These are phyloP conservation scores for Chloroclysta siterata DNA, from an alignment of 2,888 invertebrate genomes.

Conservation along the genomic window DNA sequence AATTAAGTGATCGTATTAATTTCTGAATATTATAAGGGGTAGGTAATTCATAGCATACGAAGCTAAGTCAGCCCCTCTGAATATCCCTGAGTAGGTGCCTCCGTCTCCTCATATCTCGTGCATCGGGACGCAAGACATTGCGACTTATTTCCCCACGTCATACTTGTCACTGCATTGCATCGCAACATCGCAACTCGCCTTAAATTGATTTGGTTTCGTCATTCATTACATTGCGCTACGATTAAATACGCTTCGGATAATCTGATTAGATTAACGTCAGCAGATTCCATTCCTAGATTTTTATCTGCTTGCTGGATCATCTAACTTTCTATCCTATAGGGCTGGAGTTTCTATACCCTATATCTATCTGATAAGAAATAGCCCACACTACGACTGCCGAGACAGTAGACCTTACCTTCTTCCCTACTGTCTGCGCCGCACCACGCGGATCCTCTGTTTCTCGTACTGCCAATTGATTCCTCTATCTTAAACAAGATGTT, in stretches of 20 bases:
- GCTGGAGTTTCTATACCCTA: neutral
- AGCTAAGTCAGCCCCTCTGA: conserved; percentile 3
- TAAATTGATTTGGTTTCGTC: conserved; percentile 50
- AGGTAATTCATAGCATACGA: too few relatives aligned
- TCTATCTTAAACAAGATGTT: too few relatives aligned
- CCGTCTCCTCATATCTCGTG: conserved; percentile 38
- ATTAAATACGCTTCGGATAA: conserved; percentile 50
- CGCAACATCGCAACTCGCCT: conserved; percentile 44
- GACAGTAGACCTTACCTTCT: too few relatives aligned
- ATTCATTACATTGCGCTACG: conserved; percentile 56
- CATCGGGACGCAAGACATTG: conserved; percentile 46
- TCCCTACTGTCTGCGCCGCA: too few relatives aligned
- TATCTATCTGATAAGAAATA: too few relatives aligned
- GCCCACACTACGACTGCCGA: too few relatives aligned
- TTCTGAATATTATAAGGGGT: too few relatives aligned
- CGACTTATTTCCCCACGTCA: conserved; percentile 63
- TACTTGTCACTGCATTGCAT: conserved; percentile 64
- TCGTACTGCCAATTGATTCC: too few relatives aligned
- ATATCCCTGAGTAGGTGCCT: conserved; percentile 23
- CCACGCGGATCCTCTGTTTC: too few relatives aligned
- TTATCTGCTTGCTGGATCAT: conserved; percentile 16
- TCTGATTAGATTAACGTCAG: conserved; percentile 42
- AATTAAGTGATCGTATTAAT: too few relatives aligned
- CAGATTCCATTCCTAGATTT: conserved; percentile 22
- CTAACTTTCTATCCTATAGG: neutral